A percentile compares a stretch with the other conserved stretches of the same genome.
phyloP scores from a whole-genome alignment of 2,888 invertebrate species.

The Phrixothrix hirtus region DNA sequence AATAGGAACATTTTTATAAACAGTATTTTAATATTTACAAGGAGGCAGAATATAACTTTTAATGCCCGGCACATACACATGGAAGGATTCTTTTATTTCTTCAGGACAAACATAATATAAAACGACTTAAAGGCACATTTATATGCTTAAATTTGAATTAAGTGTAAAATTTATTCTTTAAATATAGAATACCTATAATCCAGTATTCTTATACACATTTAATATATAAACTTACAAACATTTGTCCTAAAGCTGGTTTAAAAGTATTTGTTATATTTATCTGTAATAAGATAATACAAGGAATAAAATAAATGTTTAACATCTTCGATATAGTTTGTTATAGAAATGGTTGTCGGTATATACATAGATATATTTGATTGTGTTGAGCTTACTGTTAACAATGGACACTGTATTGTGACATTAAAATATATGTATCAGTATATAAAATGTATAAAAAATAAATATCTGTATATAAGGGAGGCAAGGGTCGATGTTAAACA shows the following conservation, averaged over 20 bases:
- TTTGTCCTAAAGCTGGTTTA: slow-evolving; percentile 28
- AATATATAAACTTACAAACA: slow-evolving; percentile 10
- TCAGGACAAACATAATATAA: slow-evolving; percentile 32
- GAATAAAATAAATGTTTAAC: slow-evolving; percentile 51
- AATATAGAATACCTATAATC: too few species aligned
- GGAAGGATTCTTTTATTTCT: slow-evolving; percentile 34
- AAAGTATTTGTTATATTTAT: slow-evolving; percentile 1
- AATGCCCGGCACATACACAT: slow-evolving; percentile 31
- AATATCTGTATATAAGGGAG: slow-evolving; percentile 41
- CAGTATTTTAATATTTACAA: slow-evolving; percentile 21
- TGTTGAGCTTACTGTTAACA: slow-evolving; percentile 43
- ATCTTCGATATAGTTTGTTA: slow-evolving; percentile 40
- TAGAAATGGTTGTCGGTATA: slow-evolving; percentile 23
- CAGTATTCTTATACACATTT: too few species aligned
- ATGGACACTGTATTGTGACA: slow-evolving; percentile 28
- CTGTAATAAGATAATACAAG: slow-evolving; percentile 12
- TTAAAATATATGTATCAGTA: slow-evolving; percentile 27
- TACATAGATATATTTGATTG: slow-evolving; percentile 48
- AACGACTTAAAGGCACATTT: slow-evolving; percentile 40
- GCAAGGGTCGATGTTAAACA: slow-evolving; percentile 54
- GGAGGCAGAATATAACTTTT: slow-evolving; percentile 20
- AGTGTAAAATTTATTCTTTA: slow-evolving; percentile 9
- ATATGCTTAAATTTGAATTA: slow-evolving; percentile 20
- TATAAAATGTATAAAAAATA: slow-evolving; percentile 49
- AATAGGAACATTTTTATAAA: slow-evolving; percentile 38